Conservation (phyloP, 2,888 invertebrate genomes). For the Sphaeridia pumilis region DNA sequence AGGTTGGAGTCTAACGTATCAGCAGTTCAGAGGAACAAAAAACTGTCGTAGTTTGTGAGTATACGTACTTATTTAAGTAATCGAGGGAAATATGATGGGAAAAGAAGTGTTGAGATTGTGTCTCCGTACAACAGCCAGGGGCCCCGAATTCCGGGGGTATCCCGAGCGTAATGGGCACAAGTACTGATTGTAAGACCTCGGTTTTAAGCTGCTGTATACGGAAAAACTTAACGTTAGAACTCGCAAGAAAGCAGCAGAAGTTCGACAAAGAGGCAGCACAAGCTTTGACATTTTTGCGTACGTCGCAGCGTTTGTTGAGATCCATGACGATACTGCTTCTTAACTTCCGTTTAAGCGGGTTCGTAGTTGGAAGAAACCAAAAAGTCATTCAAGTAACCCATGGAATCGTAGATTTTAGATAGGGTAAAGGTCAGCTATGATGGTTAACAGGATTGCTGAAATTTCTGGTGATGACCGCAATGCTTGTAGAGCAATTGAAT, state of each 20-base stretch:
- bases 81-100: constrained; percentile 31
- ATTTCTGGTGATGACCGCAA: constrained; percentile 16
- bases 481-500: constrained; percentile 6
- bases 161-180: constrained; percentile 24
- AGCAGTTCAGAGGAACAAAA: constrained; percentile 20
- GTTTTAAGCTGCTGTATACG: constrained; percentile 28
- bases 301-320: constrained; percentile 22
- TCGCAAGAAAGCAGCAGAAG: constrained; percentile 51
- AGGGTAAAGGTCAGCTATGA: constrained; percentile 43
- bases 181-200: constrained; percentile 31
- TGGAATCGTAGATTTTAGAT: constrained; percentile 79
- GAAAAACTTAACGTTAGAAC: constrained; percentile 5
- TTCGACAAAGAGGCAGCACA: constrained; percentile 83
- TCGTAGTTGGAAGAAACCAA: constrained; percentile 60
- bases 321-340: constrained; percentile 18
- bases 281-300: constrained; percentile 44
- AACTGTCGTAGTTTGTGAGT: constrained; percentile 30
- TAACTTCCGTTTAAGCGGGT: constrained; percentile 43
- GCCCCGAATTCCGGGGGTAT: constrained; percentile 31
- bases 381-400: constrained; percentile 56
- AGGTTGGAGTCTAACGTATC: constrained; percentile 25
- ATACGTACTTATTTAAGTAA: constrained; percentile 31
- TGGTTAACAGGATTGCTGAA: too few relatives aligned
- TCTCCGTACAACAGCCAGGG: constrained; percentile 25
- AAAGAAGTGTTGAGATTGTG: constrained; percentile 30